A percentile compares a stretch with the other conserved stretches of the same genome.
Evolutionary conservation across 2,888 invertebrate genomes (phyloP).

Genomic region (Loripinus fragilis): DNA sequence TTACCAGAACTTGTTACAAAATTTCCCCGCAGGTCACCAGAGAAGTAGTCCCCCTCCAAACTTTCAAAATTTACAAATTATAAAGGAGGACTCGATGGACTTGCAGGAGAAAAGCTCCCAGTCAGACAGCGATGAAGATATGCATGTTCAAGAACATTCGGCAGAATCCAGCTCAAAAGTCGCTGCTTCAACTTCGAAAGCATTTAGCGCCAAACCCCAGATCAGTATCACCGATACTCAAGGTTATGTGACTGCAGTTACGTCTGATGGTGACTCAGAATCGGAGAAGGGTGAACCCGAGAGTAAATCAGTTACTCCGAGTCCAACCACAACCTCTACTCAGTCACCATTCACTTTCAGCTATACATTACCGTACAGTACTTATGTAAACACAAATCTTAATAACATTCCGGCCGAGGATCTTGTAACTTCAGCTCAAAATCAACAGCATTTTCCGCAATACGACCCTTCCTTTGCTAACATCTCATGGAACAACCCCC

Average conservation of each 20-base stretch:
- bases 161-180: slow-evolving; percentile 34
- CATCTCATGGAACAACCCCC: slow-evolving; percentile 54
- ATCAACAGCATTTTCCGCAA: slow-evolving; percentile 37
- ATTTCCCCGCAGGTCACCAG: slow-evolving; percentile 68
- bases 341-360: slow-evolving; percentile 43
- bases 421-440: slow-evolving; percentile 32
- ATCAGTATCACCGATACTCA: slow-evolving; percentile 96
- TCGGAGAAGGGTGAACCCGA: slow-evolving; percentile 57
- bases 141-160: slow-evolving; percentile 59
- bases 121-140: slow-evolving; percentile 64
- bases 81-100: slow-evolving; percentile 80
- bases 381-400: slow-evolving; percentile 69
- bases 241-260: slow-evolving; percentile 85
- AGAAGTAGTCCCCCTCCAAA: slow-evolving; percentile 80
- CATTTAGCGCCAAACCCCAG: slow-evolving; percentile 87
- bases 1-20: slow-evolving; percentile 65
- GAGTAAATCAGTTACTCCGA: slow-evolving; percentile 45
- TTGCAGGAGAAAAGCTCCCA: slow-evolving; percentile 54
- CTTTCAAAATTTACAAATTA: slow-evolving; percentile 82
- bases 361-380: slow-evolving; percentile 45
- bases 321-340: slow-evolving; percentile 31
- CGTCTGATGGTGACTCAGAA: slow-evolving; percentile 65
- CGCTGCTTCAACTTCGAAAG: slow-evolving; percentile 35
- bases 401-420: slow-evolving; percentile 66
- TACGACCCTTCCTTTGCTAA: slow-evolving; percentile 50